A percentile compares a stretch with the other conserved stretches of the same genome.
Evolutionary conservation across 2,797 vertebrate species (phyloP).

Genomic region (Xerus rutilus): DNA sequence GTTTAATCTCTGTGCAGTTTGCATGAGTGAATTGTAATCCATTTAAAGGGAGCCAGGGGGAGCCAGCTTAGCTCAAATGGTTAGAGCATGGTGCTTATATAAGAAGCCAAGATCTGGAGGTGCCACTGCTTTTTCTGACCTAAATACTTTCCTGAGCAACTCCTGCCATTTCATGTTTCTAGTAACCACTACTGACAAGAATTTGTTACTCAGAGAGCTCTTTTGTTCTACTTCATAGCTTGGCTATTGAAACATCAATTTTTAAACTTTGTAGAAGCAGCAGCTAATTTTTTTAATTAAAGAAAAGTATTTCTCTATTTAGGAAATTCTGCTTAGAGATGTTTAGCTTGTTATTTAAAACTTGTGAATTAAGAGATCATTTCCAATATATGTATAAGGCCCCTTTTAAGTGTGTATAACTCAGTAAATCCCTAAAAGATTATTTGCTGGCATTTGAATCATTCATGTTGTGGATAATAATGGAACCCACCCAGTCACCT

Average conservation of each 20-base stretch:
- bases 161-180: constrained; percentile 71
- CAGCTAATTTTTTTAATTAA: constrained; percentile 81
- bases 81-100: not conserved
- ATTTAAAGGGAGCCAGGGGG: constrained; percentile 65
- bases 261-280: constrained; percentile 85
- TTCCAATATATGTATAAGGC: constrained; percentile 43
- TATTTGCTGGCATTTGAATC: constrained; percentile 66
- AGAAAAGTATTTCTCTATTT: constrained; percentile 83
- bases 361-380: constrained; percentile 77
- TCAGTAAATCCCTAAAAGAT: constrained; percentile 73
- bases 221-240: constrained; percentile 73
- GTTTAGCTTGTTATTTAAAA: constrained; percentile 83
- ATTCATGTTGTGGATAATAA: constrained; percentile 77
- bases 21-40: constrained; percentile 67
- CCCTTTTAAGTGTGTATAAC: constrained; percentile 52
- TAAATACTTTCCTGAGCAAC: not conserved
- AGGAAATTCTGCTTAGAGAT: constrained; percentile 76
- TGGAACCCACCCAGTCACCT: constrained; percentile 69
- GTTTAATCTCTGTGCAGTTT: constrained; percentile 80
- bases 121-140: constrained; percentile 73
- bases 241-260: constrained; percentile 82
- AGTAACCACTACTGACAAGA: constrained; percentile 61
- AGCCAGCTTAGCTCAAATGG: not conserved
- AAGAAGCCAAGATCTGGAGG: constrained; percentile 73
- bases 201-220: constrained; percentile 69